phyloP scores from a whole-genome alignment of 2,888 invertebrate species.

The Microctonus hyperodae region DNA sequence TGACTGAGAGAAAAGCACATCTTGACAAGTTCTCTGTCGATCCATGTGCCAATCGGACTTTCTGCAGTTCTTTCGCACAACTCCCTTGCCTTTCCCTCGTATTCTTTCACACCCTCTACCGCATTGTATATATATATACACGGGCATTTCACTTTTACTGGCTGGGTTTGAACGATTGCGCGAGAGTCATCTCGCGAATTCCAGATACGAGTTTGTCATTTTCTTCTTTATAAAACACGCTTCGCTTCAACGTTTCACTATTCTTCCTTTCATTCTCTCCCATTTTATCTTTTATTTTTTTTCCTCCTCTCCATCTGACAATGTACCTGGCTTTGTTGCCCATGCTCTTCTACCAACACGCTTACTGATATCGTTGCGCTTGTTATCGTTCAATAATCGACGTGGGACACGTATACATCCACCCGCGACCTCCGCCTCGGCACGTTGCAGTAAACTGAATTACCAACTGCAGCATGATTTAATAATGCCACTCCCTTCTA shows the following conservation, averaged over 20 bases:
- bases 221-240: not conserved
- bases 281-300: conserved; percentile 28
- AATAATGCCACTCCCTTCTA: conserved; percentile 47
- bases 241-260: not conserved
- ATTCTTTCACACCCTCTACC: not conserved
- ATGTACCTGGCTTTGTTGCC: not conserved
- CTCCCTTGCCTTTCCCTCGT: not conserved
- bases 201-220: conserved; percentile 14
- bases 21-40: not conserved
- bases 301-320: conserved; percentile 21
- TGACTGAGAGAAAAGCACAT: not conserved
- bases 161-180: not conserved
- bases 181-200: not conserved
- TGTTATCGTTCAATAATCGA: conserved; percentile 57
- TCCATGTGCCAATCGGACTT: conserved; percentile 11
- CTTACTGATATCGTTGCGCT: conserved; percentile 46
- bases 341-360: conserved; percentile 27
- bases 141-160: not conserved
- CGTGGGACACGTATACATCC: conserved; percentile 50
- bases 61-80: not conserved
- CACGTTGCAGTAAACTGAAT: conserved; percentile 55
- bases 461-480: conserved; percentile 55
- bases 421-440: conserved; percentile 25
- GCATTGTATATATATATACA: not conserved
- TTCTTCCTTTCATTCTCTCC: not conserved